phyloP scores from a whole-genome alignment of 1,140 invertebrate species.

The Hylaeus volcanicus region DNA sequence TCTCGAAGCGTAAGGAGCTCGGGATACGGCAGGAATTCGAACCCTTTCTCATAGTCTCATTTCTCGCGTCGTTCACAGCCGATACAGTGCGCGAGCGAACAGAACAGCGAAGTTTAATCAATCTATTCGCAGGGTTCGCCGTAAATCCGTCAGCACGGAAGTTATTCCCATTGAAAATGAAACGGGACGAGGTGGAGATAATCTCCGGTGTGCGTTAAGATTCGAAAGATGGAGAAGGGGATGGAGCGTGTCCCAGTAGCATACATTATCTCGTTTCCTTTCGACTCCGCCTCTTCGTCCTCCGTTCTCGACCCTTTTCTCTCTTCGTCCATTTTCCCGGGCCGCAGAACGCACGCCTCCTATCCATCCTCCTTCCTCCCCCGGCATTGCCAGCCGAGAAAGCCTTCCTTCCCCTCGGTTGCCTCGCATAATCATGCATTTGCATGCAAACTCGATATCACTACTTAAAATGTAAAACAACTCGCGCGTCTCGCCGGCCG shows the following conservation, averaged over 20 bases:
- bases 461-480: constrained; percentile 81
- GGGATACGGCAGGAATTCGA: too few relatives aligned
- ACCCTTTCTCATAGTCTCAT: background rate
- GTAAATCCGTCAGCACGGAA: constrained; percentile 42
- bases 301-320: constrained; percentile 33
- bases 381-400: constrained; percentile 30
- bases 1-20: too few relatives aligned
- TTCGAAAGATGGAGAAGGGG: constrained; percentile 44
- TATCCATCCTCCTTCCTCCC: constrained; percentile 29
- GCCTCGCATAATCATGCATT: constrained; percentile 77
- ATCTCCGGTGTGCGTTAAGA: constrained; percentile 52
- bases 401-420: constrained; percentile 42
- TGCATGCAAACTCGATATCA: constrained; percentile 80
- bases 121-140: background rate
- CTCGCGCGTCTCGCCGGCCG: constrained; percentile 49
- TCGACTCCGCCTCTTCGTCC: constrained; percentile 47
- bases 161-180: constrained; percentile 24
- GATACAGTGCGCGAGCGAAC: background rate
- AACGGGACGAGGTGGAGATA: constrained; percentile 20
- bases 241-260: constrained; percentile 66
- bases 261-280: constrained; percentile 67
- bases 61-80: background rate
- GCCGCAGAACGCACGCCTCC: background rate
- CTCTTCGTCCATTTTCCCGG: constrained; percentile 11
- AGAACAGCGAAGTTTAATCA: constrained; percentile 7